Percentiles rank a stretch among this genome's conserved stretches.
Evolutionary conservation across 2,888 invertebrate species (phyloP).

Genomic region (Halictus quadricinctus): DNA sequence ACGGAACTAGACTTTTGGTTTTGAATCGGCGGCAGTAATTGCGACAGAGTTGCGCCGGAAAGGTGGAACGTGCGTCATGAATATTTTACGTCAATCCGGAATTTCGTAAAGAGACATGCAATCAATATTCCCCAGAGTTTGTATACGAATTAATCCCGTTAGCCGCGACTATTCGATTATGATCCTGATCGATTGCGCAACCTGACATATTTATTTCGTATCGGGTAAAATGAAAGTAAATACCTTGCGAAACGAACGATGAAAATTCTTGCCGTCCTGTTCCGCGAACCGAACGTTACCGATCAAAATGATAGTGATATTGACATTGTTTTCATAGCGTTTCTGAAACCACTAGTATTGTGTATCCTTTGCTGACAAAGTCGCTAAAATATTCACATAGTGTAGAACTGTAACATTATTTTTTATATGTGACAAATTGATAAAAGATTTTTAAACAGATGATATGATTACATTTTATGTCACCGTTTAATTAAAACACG

Average conservation of each 20-base stretch:
- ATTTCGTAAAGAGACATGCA: constrained; percentile 25
- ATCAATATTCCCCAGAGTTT: background rate
- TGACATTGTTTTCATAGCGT: background rate
- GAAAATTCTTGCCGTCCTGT: background rate
- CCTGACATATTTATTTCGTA: background rate
- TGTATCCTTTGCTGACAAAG: too few species aligned
- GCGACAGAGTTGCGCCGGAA: constrained; percentile 50
- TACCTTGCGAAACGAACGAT: background rate
- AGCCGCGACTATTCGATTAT: background rate
- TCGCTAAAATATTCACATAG: too few species aligned
- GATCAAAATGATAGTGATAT: background rate
- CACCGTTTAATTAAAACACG: too few species aligned
- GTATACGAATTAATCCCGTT: background rate
- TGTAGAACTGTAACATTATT: too few species aligned
- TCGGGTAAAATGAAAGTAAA: background rate
- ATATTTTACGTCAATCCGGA: constrained; percentile 16
- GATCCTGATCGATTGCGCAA: background rate
- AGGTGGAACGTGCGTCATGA: constrained; percentile 52
- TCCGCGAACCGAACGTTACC: background rate
- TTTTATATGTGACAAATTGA: too few species aligned
- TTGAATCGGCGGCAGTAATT: constrained; percentile 55
- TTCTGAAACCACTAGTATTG: background rate
- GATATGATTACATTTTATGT: too few species aligned
- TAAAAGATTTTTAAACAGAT: too few species aligned
- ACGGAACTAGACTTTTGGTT: constrained; percentile 71